phyloP scores from a whole-genome alignment of 2,797 vertebrate species.

The Scolopax rusticola region DNA sequence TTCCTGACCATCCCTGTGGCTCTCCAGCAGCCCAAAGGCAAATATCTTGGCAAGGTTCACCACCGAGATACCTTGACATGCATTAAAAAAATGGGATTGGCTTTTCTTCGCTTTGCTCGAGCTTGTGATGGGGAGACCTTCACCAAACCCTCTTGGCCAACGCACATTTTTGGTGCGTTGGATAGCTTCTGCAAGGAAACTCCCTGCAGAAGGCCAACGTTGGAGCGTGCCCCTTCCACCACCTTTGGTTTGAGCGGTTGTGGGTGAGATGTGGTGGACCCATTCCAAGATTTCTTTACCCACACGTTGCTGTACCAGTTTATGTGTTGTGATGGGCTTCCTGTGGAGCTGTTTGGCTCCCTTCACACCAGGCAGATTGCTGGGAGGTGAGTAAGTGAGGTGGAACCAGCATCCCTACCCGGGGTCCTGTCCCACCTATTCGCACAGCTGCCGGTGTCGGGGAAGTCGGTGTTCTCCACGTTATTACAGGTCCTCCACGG shows the following conservation, averaged over 20 bases:
- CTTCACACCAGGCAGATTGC: rapidly evolving
- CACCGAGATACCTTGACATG: background rate
- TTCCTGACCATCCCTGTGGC: rapidly evolving
- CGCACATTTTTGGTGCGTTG: rapidly evolving
- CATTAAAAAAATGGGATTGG: background rate
- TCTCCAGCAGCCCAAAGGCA: background rate
- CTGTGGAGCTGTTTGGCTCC: rapidly evolving
- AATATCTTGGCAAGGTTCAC: background rate
- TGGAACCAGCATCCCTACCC: background rate
- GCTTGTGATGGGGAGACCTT: background rate
- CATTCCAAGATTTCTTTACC: background rate
- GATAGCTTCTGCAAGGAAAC: background rate
- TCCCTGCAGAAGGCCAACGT: background rate
- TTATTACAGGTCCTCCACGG: background rate
- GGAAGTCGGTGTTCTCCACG: background rate
- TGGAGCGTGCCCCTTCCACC: background rate
- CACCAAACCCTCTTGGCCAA: background rate
- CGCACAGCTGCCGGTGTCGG: background rate
- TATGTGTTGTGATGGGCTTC: background rate
- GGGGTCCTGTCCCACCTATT: background rate
- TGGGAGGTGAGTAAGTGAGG: background rate
- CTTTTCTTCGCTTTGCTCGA: background rate
- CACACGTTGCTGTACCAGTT: rapidly evolving
- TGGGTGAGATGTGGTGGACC: background rate
- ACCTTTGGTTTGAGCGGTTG: background rate